Base-by-base conservation (phyloP, 2,797 vertebrate species). In the Crax fasciolata region DNA sequence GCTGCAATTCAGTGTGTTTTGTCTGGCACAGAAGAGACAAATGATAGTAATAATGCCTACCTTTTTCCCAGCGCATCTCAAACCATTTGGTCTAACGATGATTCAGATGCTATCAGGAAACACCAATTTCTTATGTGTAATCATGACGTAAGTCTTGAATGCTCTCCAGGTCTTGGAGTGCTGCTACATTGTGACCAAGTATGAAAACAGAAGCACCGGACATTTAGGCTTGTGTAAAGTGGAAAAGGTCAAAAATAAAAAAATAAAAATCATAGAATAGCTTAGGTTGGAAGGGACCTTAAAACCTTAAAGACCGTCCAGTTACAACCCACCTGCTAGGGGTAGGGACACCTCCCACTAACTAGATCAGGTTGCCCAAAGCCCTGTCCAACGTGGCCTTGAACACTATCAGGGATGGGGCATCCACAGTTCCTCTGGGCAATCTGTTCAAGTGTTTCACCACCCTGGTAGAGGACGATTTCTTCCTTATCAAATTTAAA, bases 1-100 rank as follows among this genome's bases (percentile, higher is more conserved):
- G 58, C 70, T 90, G 66, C 84, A 88, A 58, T 87, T 94, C 87
- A 41, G 27, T 87, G 49, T 68, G 25, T 68, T 94, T 83, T 78
- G 72, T 84, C 79, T 85, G 76, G 58, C 65, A 39, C 32, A 80
- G 63, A 66, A 84, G 57, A 87, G 51, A 68, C 58, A 91, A 87
- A 88, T 90, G 2, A 66, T 51, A 55, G 73, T 80, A 88, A 87
- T 92, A 91, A 80, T 51, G 65, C 28, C 41, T 81, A 55, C 39
- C 35, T 93, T 23, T 83, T 78, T 27, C 2, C 38, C 13, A 68
- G 66, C 39, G 41, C 39, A 75, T 70, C 62, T 84, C 43, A 51
- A 75, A 72, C 24, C n/a, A 30, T 68, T 87, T 85, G 65, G 9
- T 54, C 59, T 67, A 81, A 61, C 63, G 54, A 4, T 6, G 68